Base-by-base conservation (phyloP, 2,113 vertebrate species). In the Dendrocopos noguchii region DNA sequence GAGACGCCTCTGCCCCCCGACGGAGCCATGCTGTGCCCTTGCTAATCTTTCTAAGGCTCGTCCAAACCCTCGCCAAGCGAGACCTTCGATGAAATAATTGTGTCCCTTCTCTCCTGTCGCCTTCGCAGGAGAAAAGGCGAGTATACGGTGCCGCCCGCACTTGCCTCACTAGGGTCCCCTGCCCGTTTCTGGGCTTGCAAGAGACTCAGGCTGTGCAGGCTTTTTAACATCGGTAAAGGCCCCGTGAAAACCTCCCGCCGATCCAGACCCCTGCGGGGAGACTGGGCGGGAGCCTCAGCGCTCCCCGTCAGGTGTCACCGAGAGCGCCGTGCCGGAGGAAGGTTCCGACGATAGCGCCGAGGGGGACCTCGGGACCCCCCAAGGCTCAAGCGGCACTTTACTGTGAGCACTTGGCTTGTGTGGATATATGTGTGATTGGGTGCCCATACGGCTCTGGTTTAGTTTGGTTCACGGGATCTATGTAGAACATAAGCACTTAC, bases 401-500 rank as follows among this genome's bases (percentile, higher is more conserved):
- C 33, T 28, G 5, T 12, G 34, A 63, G 29, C 73, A 21, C 60
- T 47, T 9, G 25, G 36, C 47, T 74, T 76, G 65, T 6, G 1
- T 6, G 73, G 33, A 4, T 29, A 1, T 8, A 15, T 47, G 42
- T 72, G 53, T 42, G 19, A 80, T 15, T 20, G 63, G 46, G 29
- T 88, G 55, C 74, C 60, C 46, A 70, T 77, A 53, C 63, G 70
- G 63, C 66, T 82, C 59, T 50, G 42, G 50, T 93, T 86, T 86
- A 73, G 72, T 90, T 75, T 77, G 78, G 84, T 88, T 84, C 90
- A 71, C n/a, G 34, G 31, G 14, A 66, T 76, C 70, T 21, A 47
- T 13, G 27, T 74, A 82, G 73, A 84, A 84, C 39, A 66, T 34
- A 60, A 88, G 80, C 83, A 68, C 75, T 71, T 94, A 31, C 87